These are phyloP conservation scores for Smutsia gigantea DNA, from an alignment of 2,797 vertebrate species.

Conservation along the genomic window DNA sequence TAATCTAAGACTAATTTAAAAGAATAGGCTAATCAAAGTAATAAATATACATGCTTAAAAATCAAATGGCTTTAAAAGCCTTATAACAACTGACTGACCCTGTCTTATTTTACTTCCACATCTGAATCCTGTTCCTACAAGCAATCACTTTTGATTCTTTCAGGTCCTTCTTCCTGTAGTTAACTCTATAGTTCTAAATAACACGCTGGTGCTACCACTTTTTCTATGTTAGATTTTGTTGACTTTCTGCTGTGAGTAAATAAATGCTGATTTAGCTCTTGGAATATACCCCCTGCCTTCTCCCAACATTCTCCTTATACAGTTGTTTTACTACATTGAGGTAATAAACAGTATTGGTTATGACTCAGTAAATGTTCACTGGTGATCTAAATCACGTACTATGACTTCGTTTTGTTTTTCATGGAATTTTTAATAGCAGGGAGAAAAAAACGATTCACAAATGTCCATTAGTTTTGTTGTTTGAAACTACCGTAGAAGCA, in stretches of 20 bases:
- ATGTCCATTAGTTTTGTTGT: neutral
- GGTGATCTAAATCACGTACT: neutral
- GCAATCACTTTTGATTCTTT: neutral
- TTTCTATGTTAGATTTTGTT: neutral
- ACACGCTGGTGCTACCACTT: neutral
- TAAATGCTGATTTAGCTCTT: neutral
- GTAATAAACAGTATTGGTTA: neutral
- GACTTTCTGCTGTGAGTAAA: neutral
- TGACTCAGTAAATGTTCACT: neutral
- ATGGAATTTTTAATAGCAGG: neutral
- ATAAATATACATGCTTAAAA: neutral
- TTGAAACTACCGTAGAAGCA: neutral
- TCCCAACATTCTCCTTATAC: neutral
- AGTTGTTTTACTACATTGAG: neutral
- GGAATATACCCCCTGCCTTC: neutral
- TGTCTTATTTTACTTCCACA: neutral
- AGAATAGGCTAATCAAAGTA: neutral
- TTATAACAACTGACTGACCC: accelerated
- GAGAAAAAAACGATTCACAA: neutral
- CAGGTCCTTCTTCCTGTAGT: neutral
- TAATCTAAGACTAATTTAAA: neutral
- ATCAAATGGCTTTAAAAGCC: neutral
- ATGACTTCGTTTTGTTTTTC: neutral
- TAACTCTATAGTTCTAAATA: neutral
- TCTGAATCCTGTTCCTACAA: no score